These are phyloP conservation scores for Barnardius zonarius DNA, from an alignment of 2,113 vertebrate genomes.

Conservation along the genomic window DNA sequence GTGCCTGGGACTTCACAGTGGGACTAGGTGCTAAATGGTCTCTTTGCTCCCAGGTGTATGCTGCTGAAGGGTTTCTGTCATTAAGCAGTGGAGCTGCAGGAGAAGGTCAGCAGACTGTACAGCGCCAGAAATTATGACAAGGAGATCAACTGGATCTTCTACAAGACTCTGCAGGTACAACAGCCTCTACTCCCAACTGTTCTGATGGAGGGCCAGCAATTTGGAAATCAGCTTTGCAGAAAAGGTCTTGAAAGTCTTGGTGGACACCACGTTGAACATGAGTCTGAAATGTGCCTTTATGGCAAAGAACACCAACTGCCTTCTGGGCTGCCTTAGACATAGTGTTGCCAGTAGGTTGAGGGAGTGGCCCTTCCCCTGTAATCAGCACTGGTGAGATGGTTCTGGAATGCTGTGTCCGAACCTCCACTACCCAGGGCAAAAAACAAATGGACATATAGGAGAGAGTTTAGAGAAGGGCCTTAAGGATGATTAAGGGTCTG, in stretches of 20 bases:
- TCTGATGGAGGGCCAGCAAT: background rate
- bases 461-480: background rate
- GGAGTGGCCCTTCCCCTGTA: background rate
- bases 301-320: background rate
- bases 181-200: background rate
- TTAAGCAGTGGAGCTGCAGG: background rate
- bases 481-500: background rate
- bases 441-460: background rate
- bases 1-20: background rate
- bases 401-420: background rate
- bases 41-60: background rate
- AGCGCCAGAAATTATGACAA: background rate
- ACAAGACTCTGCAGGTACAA: background rate
- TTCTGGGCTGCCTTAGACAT: background rate
- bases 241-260: background rate
- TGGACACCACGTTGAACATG: background rate
- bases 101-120: background rate
- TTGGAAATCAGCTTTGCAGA: background rate
- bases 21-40: background rate
- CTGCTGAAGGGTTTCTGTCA: accelerated
- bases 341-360: background rate
- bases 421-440: background rate
- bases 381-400: background rate
- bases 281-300: background rate
- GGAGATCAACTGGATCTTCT: background rate